Conservation (phyloP, 2,888 invertebrate species). For the Watsonalla binaria region DNA sequence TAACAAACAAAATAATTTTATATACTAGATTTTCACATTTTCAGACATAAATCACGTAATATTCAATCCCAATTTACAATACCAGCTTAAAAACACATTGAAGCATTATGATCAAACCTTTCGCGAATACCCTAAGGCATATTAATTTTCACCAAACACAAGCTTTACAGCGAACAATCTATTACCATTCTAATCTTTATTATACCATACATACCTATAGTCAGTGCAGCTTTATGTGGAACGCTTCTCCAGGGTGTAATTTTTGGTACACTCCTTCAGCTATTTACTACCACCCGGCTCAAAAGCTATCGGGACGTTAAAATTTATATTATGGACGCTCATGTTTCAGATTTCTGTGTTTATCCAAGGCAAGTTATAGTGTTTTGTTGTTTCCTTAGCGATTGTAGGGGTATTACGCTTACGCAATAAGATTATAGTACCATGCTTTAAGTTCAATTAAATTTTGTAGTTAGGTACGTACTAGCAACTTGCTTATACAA, state of each 20-base stretch:
- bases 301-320: constrained; percentile 55
- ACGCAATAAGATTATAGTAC: no score
- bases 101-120: background rate
- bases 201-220: constrained; percentile 45
- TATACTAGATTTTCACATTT: no score
- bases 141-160: constrained; percentile 33
- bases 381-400: background rate
- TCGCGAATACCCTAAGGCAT: constrained; percentile 28
- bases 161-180: constrained; percentile 25
- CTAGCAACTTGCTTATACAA: no score
- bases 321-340: constrained; percentile 46
- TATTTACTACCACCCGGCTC: constrained; percentile 55
- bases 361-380: constrained; percentile 6
- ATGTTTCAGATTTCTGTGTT: constrained; percentile 18
- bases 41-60: no score
- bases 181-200: constrained; percentile 54
- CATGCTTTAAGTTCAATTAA: no score
- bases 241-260: constrained; percentile 50
- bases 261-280: constrained; percentile 48
- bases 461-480: no score
- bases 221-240: constrained; percentile 51
- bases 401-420: no score
- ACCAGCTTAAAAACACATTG: background rate
- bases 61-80: no score
- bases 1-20: no score